Evolutionary conservation across 2,113 vertebrate genomes (phyloP), one percentile per base, ranked within the genome.

Genomic region (Megaceryle torquata): DNA sequence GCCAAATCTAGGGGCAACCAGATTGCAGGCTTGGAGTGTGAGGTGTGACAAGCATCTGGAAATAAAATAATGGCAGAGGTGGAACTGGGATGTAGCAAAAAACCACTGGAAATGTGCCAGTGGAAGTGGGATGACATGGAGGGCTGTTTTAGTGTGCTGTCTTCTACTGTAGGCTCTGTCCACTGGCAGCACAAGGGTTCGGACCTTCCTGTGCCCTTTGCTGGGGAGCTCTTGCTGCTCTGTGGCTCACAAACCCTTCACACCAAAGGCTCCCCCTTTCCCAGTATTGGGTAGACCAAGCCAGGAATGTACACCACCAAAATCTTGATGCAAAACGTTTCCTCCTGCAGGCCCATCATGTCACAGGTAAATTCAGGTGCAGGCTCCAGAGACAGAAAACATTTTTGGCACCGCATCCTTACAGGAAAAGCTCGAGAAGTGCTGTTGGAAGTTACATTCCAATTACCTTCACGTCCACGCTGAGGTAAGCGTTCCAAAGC

Each of bases 401-500:
- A 72, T 81, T 81, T 86, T 78, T 82, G 95, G 92, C 90, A 68
- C 13, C 44, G 92, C 90, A 71, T 15, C 44, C 0, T 81, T 69
- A 86, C 60, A 93, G 82, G 80, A 75, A 82, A 84, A 91, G 93
- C 68, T 61, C 76, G 44, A 61, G 72, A 90, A 83, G 88, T 90
- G 90, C 96, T 68, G 80, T 13, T 86, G 96, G 96, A 92, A 96
- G 88, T 76, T 64, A 51, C 77, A 61, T 68, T 39, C 77, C 92
- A 91, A 96, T 97, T 92, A 94, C 74, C 81, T 95, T 93, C 96
- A 86, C 80, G 0, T 84, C 84, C 53, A 31, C 7, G 21, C 65
- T 57, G 93, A 86, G 93, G 92, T 60, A 86, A 76, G 83, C 80
- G 24, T 91, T 79, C 93, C 90, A 96, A 95, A 96, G 93, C 90